These are phyloP conservation scores for Strix aluco DNA, from an alignment of 2,113 vertebrate genomes.

Conservation along the genomic window DNA sequence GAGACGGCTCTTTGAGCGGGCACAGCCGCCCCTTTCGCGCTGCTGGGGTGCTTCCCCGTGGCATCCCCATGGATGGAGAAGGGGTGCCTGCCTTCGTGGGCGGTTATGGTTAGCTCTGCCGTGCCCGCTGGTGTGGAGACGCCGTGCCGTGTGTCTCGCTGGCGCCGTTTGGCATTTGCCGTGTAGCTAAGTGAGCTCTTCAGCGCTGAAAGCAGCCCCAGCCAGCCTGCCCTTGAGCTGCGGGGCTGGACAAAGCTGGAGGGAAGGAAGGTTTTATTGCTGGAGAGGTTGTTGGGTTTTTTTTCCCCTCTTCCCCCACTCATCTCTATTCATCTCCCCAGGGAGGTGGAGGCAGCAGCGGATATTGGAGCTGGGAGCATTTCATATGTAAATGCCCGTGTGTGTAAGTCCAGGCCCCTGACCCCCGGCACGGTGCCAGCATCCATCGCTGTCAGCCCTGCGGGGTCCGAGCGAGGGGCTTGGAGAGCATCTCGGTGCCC, in stretches of 20 bases:
- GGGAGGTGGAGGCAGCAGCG: slow-evolving; percentile 50
- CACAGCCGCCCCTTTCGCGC: fast-evolving
- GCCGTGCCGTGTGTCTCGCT: fast-evolving
- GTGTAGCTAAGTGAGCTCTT: background rate
- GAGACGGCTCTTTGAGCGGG: background rate
- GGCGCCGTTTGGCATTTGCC: background rate
- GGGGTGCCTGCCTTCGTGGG: background rate
- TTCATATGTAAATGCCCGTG: slow-evolving; percentile 66
- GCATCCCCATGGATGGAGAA: background rate
- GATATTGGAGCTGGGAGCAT: slow-evolving; percentile 58
- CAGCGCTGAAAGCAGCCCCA: background rate
- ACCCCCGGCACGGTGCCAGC: slow-evolving; percentile 38
- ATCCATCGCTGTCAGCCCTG: slow-evolving; percentile 17
- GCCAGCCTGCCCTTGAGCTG: background rate
- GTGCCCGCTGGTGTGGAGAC: background rate
- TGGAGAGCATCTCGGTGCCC: background rate
- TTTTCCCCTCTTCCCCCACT: background rate
- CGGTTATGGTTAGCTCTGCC: background rate
- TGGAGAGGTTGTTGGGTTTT: background rate
- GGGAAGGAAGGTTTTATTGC: slow-evolving; percentile 17
- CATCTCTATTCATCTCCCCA: slow-evolving; percentile 44
- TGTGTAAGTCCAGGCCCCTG: slow-evolving; percentile 46
- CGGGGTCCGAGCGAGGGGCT: background rate
- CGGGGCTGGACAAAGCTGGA: background rate
- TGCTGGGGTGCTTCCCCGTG: background rate